Conservation (phyloP, 2,113 vertebrate genomes). For the Poeciliopsis retropinna region DNA sequence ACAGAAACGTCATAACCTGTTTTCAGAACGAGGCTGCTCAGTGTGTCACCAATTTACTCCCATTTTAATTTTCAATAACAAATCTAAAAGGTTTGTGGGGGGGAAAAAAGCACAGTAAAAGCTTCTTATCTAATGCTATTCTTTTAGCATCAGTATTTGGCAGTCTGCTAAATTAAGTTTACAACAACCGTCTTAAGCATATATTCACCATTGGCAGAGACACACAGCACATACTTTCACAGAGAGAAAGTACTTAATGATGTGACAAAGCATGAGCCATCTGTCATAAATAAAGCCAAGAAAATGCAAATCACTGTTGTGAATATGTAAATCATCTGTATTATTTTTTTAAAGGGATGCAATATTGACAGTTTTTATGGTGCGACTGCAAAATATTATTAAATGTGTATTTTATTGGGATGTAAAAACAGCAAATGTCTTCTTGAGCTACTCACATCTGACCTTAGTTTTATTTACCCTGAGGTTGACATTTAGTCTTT, state of each 20-base stretch:
- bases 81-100: slow-evolving; percentile 7
- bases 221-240: neutral
- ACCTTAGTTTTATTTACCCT: neutral
- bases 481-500: slow-evolving; percentile 1
- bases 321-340: slow-evolving; percentile 1
- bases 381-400: neutral
- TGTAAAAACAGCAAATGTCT: neutral
- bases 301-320: neutral
- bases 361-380: neutral
- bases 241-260: neutral
- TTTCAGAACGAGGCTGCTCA: slow-evolving; percentile 48
- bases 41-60: slow-evolving; percentile 20
- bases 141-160: slow-evolving; percentile 25
- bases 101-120: slow-evolving; percentile 6
- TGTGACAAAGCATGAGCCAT: neutral
- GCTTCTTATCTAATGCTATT: slow-evolving; percentile 9
- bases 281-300: neutral
- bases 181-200: neutral
- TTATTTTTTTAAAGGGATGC: neutral
- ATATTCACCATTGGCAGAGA: neutral
- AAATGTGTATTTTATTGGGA: neutral
- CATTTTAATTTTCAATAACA: slow-evolving; percentile 38
- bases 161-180: neutral
- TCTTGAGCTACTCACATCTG: neutral
- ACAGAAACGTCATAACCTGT: slow-evolving; percentile 60